These are phyloP conservation scores for Cliona cf. orientalis DNA, from an alignment of 37 sponge, comb jelly and placozoan genomes.

Conservation along the genomic window DNA sequence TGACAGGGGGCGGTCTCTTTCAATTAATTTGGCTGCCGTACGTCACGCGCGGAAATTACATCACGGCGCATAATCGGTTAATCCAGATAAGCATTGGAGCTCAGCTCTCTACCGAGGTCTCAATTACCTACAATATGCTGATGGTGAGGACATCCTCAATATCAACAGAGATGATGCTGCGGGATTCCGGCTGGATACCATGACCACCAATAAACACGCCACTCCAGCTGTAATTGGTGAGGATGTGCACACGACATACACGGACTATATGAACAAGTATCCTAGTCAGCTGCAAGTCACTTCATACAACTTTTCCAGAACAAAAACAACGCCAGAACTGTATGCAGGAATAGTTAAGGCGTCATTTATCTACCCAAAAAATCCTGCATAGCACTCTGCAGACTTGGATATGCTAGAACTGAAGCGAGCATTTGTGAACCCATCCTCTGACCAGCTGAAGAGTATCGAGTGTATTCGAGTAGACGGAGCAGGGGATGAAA, in stretches of 20 bases:
- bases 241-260: neutral
- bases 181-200: conserved; percentile 35
- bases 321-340: conserved; percentile 20
- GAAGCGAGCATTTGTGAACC: too few species aligned
- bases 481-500: conserved; percentile 27
- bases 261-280: conserved; percentile 10
- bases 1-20: too few species aligned
- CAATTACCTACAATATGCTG: conserved; percentile 16
- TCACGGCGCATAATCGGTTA: too few species aligned
- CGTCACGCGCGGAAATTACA: too few species aligned
- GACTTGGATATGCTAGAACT: conserved; percentile 12
- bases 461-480: neutral
- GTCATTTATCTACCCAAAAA: neutral
- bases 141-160: conserved; percentile 19
- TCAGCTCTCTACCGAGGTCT: conserved; percentile 22
- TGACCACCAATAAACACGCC: conserved; percentile 15
- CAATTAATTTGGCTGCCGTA: too few species aligned
- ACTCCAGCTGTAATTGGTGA: conserved; percentile 15
- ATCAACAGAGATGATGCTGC: conserved; percentile 41
- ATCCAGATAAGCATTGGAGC: conserved; percentile 42
- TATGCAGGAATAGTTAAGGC: conserved; percentile 49
- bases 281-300: conserved; percentile 25
- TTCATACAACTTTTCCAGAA: conserved; percentile 35
- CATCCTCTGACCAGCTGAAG: too few species aligned
- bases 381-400: conserved; percentile 10